Percentiles rank a stretch among this genome's conserved stretches.
Evolutionary conservation across 2,113 vertebrate genomes (phyloP).

Genomic region (Actenoides hombroni): DNA sequence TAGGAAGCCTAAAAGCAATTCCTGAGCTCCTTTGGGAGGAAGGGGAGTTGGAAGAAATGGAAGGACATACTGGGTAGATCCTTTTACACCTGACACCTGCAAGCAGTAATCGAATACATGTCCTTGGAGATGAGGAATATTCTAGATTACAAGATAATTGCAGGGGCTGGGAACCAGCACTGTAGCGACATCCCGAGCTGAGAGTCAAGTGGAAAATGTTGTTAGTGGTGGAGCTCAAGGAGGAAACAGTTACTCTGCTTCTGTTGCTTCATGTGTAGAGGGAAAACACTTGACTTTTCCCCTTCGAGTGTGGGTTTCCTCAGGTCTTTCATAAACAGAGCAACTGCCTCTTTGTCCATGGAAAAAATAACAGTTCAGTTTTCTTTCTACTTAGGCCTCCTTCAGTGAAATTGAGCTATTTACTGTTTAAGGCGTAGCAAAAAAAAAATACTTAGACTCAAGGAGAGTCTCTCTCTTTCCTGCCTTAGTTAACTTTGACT

Average conservation of each 20-base stretch:
- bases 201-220: conserved; percentile 14
- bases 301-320: not conserved
- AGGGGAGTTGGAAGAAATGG: not conserved
- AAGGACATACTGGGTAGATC: not conserved
- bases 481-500: not conserved
- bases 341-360: not conserved
- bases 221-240: not conserved
- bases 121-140: conserved; percentile 21
- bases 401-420: not conserved
- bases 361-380: not conserved
- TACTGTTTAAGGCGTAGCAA: not conserved
- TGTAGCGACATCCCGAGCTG: not conserved
- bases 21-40: not conserved
- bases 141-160: conserved; percentile 62
- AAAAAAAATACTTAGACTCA: not conserved
- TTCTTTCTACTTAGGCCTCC: not conserved
- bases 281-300: not conserved
- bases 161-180: not conserved
- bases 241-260: not conserved
- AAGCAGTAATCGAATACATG: conserved; percentile 33
- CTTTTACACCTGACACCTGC: conserved; percentile 14
- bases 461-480: not conserved
- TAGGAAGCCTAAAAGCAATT: not conserved
- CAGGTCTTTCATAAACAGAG: not conserved
- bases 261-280: not conserved